phyloP scores from a whole-genome alignment of 2,797 vertebrate genomes.

The Cuniculus paca region DNA sequence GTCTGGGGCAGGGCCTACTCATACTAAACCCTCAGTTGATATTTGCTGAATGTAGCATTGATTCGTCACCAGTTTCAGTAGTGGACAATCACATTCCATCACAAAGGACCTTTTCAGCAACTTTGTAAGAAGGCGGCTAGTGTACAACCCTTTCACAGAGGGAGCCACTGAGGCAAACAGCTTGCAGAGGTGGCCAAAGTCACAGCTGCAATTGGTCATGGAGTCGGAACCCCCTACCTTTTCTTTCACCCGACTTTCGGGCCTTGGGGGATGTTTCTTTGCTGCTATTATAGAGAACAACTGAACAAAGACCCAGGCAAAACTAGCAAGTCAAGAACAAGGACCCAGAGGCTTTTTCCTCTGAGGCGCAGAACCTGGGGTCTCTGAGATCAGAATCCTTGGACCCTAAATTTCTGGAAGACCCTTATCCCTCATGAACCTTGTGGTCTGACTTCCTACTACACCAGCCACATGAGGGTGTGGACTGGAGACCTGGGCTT shows the following conservation, averaged over 20 bases:
- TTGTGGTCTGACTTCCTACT: neutral
- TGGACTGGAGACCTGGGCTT: neutral
- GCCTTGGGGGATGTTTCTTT: neutral
- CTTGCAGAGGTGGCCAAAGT: neutral
- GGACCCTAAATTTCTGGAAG: neutral
- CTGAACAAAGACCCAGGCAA: neutral
- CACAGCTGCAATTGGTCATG: neutral
- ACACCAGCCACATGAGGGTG: neutral
- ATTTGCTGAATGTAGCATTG: neutral
- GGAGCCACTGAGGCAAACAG: neutral
- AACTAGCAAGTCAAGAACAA: neutral
- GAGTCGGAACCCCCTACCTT: neutral
- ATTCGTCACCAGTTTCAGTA: neutral
- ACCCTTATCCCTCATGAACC: neutral
- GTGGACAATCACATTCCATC: neutral
- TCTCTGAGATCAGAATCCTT: conserved; percentile 1
- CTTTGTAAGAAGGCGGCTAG: neutral
- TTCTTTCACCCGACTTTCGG: neutral
- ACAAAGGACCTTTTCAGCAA: neutral
- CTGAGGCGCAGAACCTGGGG: neutral
- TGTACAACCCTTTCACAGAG: neutral
- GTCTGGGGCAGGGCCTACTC: neutral
- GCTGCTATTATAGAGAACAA: neutral
- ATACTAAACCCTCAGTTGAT: neutral
- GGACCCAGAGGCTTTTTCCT: neutral